Conservation (phyloP, 1,140 invertebrate genomes). For the Dryas iulia region DNA sequence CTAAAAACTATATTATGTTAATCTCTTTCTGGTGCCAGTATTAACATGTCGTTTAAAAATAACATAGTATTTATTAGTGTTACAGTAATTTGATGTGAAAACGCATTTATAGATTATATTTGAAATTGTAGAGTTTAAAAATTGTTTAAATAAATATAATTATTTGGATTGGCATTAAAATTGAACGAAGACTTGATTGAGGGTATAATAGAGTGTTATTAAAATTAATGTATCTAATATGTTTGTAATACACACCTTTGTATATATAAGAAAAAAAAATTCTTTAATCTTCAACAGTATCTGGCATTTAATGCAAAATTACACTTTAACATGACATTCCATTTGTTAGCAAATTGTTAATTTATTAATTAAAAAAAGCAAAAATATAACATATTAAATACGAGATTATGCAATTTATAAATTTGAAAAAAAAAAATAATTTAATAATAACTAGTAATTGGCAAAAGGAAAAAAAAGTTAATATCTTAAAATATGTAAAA, state of each 20-base stretch:
- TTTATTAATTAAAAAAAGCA: too few species aligned
- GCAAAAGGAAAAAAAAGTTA: too few species aligned
- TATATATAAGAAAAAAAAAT: not conserved
- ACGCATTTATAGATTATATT: constrained; percentile 15
- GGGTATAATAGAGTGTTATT: not conserved
- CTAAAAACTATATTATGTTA: not conserved
- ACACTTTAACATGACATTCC: too few species aligned
- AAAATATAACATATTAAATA: too few species aligned
- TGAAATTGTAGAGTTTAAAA: too few species aligned
- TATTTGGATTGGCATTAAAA: not conserved
- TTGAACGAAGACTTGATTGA: not conserved
- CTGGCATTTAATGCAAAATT: too few species aligned
- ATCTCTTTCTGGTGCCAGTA: not conserved
- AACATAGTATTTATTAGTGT: not conserved
- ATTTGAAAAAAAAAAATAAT: too few species aligned
- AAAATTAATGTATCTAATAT: not conserved
- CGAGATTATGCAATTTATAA: too few species aligned
- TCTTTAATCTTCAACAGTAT: too few species aligned
- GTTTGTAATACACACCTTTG: not conserved
- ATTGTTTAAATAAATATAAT: not conserved
- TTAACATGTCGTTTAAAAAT: not conserved
- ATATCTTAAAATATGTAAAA: too few species aligned
- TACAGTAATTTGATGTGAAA: constrained; percentile 6
- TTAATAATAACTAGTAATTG: too few species aligned
- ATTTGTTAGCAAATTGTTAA: too few species aligned